These are phyloP conservation scores for Nysson spinosus DNA, from an alignment of 2,888 invertebrate genomes.

Conservation along the genomic window DNA sequence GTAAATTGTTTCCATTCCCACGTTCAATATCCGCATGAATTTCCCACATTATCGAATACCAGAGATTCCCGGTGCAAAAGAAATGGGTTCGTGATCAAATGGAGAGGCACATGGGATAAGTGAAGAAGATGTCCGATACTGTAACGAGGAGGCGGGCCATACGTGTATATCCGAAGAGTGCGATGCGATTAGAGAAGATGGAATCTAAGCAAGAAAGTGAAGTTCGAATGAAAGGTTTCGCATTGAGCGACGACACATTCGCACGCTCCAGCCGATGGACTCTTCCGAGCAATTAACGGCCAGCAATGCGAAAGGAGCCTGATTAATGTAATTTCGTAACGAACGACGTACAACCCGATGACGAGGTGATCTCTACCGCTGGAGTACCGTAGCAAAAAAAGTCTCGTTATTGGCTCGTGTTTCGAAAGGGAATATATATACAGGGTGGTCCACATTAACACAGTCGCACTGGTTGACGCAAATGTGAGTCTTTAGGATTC, in stretches of 20 bases:
- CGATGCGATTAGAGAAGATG: neutral
- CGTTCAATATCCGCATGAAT: too few species aligned
- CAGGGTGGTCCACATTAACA: neutral
- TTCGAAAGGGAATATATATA: constrained; percentile 27
- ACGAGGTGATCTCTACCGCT: constrained; percentile 14
- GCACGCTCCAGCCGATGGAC: constrained; percentile 24
- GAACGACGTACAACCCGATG: constrained; percentile 19
- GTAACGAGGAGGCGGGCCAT: neutral
- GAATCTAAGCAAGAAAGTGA: constrained; percentile 18
- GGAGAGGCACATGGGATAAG: neutral
- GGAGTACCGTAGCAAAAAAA: constrained; percentile 23
- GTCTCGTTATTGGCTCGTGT: constrained; percentile 23
- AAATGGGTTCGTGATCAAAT: neutral
- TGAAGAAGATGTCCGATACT: too few species aligned
- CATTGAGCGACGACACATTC: constrained; percentile 22
- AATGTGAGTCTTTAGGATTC: too few species aligned
- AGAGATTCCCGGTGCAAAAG: too few species aligned
- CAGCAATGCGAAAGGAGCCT: constrained; percentile 31
- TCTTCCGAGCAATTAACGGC: constrained; percentile 40
- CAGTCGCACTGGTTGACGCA: too few species aligned
- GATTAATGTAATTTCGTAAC: constrained; percentile 48
- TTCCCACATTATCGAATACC: too few species aligned
- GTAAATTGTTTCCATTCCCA: too few species aligned
- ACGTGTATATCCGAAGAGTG: neutral
- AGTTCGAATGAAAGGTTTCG: constrained; percentile 34